phyloP scores from a whole-genome alignment of 1,140 invertebrate genomes.

The Saxidomus purpurata region DNA sequence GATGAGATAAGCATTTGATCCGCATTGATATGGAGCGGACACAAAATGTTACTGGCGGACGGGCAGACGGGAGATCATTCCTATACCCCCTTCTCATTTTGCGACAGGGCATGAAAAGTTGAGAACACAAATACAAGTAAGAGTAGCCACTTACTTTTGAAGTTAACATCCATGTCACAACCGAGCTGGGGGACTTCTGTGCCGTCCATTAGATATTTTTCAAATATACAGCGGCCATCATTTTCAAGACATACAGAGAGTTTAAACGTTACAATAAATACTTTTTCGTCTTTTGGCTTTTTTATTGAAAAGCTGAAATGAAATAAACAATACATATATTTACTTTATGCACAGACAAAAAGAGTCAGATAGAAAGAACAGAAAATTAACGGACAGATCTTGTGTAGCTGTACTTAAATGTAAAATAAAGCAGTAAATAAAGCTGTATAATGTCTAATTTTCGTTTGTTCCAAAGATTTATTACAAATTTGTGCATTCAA shows the following conservation, averaged over 20 bases:
- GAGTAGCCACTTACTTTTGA: neutral
- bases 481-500: neutral
- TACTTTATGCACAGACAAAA: neutral
- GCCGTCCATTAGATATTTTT: neutral
- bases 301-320: slow-evolving; percentile 58
- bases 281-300: slow-evolving; percentile 30
- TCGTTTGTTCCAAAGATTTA: neutral
- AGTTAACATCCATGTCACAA: slow-evolving; percentile 24
- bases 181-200: slow-evolving; percentile 26
- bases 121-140: neutral
- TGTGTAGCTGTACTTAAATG: neutral
- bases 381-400: neutral
- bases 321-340: neutral
- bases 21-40: neutral
- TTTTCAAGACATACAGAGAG: slow-evolving; percentile 60
- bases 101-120: neutral
- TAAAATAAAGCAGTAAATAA: neutral
- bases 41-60: neutral
- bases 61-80: neutral
- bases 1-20: neutral
- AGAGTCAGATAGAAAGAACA: neutral
- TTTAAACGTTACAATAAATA: slow-evolving; percentile 52
- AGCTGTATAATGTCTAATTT: neutral
- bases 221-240: slow-evolving; percentile 9
- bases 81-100: too few relatives aligned